These are phyloP conservation scores for Drosophila testacea DNA, from an alignment of 2,888 invertebrate genomes.

Conservation along the genomic window DNA sequence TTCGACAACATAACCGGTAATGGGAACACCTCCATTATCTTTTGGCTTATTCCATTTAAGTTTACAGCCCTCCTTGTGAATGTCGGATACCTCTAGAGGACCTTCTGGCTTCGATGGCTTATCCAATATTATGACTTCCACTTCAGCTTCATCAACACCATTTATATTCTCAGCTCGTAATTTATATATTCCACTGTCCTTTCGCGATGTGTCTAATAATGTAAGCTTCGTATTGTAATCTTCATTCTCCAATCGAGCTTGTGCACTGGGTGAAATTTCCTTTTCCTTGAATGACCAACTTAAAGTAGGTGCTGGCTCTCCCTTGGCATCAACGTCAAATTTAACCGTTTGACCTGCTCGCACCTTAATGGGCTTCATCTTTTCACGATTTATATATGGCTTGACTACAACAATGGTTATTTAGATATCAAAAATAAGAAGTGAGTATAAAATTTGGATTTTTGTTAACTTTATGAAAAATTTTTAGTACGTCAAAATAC, in stretches of 20 bases:
- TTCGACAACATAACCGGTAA: slow-evolving; percentile 96
- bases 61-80: slow-evolving; percentile 97
- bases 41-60: slow-evolving; percentile 97
- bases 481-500: not conserved
- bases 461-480: not conserved
- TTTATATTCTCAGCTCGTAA: slow-evolving; percentile 96
- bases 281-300: slow-evolving; percentile 89
- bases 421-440: slow-evolving; percentile 3
- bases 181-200: slow-evolving; percentile 95
- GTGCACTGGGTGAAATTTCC: slow-evolving; percentile 89
- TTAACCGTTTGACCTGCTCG: slow-evolving; percentile 96
- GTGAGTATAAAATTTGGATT: not conserved
- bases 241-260: slow-evolving; percentile 93
- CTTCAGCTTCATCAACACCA: slow-evolving; percentile 96
- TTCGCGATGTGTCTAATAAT: slow-evolving; percentile 92
- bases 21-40: slow-evolving; percentile 97
- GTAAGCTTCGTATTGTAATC: slow-evolving; percentile 96
- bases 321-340: slow-evolving; percentile 97
- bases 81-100: slow-evolving; percentile 94
- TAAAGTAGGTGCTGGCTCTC: slow-evolving; percentile 97
- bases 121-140: slow-evolving; percentile 95
- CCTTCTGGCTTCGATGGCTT: slow-evolving; percentile 88
- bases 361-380: slow-evolving; percentile 94
- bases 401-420: slow-evolving; percentile 89
- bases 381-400: slow-evolving; percentile 97